A percentile compares a stretch with the other conserved stretches of the same genome.
Conservation (phyloP, 2,113 vertebrate species). For the Pelecanus crispus region DNA sequence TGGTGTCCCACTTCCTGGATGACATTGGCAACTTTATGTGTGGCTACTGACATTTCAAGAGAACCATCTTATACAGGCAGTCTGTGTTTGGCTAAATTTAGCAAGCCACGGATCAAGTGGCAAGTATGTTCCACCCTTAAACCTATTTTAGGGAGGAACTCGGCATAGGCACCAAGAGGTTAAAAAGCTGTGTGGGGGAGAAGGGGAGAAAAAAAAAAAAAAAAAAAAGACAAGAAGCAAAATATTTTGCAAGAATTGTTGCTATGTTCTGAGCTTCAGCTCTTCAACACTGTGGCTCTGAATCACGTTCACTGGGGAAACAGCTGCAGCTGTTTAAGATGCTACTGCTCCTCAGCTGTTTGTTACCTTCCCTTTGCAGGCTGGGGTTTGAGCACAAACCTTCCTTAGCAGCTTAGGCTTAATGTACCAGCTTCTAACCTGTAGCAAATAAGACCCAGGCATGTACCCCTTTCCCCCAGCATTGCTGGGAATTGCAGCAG, state of each 20-base stretch:
- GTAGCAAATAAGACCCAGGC: not conserved
- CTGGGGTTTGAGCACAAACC: not conserved
- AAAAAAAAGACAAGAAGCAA: conserved; percentile 24
- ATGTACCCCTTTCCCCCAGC: not conserved
- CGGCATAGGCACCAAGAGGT: conserved; percentile 26
- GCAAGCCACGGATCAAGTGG: conserved; percentile 44
- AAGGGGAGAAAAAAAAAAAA: not conserved
- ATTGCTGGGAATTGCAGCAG: accelerated
- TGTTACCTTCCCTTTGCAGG: conserved; percentile 34
- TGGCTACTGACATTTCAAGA: conserved; percentile 53
- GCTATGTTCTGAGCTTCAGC: conserved; percentile 51
- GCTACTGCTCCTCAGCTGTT: conserved; percentile 58
- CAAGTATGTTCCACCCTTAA: conserved; percentile 54
- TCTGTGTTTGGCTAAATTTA: conserved; percentile 56
- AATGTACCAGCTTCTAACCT: not conserved
- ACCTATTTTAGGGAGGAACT: conserved; percentile 56
- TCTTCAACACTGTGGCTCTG: conserved; percentile 35
- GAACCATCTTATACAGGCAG: conserved; percentile 32
- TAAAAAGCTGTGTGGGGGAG: conserved; percentile 39
- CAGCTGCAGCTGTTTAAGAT: conserved; percentile 67
- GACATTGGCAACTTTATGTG: conserved; percentile 32
- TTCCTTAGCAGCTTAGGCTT: not conserved
- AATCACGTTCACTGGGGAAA: conserved; percentile 56
- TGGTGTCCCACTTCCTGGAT: conserved; percentile 61
- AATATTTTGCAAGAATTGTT: conserved; percentile 62